Evolutionary conservation across 2,797 vertebrate genomes (phyloP).

Genomic region (Falco columbarius): DNA sequence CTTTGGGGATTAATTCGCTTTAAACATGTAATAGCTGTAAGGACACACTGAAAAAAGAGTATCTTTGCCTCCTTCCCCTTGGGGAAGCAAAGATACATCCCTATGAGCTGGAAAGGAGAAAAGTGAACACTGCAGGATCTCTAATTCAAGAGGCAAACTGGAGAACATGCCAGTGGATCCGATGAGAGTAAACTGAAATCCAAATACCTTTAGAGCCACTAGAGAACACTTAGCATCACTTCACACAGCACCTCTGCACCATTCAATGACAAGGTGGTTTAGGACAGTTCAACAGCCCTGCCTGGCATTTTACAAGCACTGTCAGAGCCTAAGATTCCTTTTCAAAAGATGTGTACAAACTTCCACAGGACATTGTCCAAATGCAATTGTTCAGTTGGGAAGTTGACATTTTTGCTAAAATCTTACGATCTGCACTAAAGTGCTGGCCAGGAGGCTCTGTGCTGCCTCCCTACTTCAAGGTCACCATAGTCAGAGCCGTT

Average conservation of each 20-base stretch:
- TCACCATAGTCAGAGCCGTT: neutral
- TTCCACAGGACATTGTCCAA: neutral
- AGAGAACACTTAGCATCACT: neutral
- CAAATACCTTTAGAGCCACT: neutral
- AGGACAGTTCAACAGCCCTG: neutral
- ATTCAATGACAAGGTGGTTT: neutral
- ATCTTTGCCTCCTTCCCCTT: neutral
- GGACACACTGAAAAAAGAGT: neutral
- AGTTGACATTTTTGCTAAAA: neutral
- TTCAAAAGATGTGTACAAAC: neutral
- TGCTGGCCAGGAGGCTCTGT: neutral
- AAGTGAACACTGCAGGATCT: neutral
- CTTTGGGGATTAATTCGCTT: neutral
- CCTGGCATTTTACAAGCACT: neutral
- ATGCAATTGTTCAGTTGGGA: neutral
- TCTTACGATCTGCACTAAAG: neutral
- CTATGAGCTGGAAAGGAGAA: neutral
- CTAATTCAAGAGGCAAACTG: neutral
- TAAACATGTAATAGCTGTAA: neutral
- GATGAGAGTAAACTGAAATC: neutral
- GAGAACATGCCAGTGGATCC: accelerated
- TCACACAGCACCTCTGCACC: neutral
- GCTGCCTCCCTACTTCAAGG: neutral
- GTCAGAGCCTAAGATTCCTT: neutral
- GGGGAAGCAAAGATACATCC: neutral